These are phyloP conservation scores for Morpho achilles DNA, from an alignment of 2,888 invertebrate genomes.

Conservation along the genomic window DNA sequence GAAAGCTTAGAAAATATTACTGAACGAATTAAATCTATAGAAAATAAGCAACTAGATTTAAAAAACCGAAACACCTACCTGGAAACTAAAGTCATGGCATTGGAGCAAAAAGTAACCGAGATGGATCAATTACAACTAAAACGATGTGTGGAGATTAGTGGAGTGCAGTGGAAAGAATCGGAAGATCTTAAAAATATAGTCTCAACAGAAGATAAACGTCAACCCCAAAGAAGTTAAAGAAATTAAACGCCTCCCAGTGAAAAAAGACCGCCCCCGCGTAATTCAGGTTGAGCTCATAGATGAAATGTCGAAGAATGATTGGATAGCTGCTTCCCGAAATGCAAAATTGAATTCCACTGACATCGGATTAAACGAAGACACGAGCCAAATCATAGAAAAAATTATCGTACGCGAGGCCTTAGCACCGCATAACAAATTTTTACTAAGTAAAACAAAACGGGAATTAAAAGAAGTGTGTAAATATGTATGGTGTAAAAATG, in stretches of 20 bases:
- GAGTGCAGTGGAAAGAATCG: conserved; percentile 1
- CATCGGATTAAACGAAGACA: conserved; percentile 1
- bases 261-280: conserved; percentile 4
- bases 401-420: too few species aligned
- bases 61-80: conserved; percentile 6
- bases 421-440: too few species aligned
- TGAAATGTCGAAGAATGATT: not conserved
- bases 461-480: too few species aligned
- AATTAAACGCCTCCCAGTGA: conserved; percentile 1
- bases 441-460: too few species aligned
- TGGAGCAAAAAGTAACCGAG: conserved; percentile 4
- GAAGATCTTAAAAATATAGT: conserved; percentile 6
- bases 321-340: conserved; percentile 4
- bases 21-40: not conserved
- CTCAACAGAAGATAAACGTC: not conserved
- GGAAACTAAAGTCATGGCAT: conserved; percentile 8
- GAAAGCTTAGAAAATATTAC: not conserved
- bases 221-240: conserved; percentile 2
- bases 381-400: conserved; percentile 2
- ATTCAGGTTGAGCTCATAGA: conserved; percentile 1
- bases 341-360: not conserved
- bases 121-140: conserved; percentile 3
- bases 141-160: conserved; percentile 6
- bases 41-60: conserved; percentile 2
- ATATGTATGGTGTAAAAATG: too few species aligned